Percentiles rank a stretch among this genome's conserved stretches.
These are phyloP conservation scores for Potorous gilbertii DNA, from an alignment of 2,797 vertebrate species.

Conservation along the genomic window DNA sequence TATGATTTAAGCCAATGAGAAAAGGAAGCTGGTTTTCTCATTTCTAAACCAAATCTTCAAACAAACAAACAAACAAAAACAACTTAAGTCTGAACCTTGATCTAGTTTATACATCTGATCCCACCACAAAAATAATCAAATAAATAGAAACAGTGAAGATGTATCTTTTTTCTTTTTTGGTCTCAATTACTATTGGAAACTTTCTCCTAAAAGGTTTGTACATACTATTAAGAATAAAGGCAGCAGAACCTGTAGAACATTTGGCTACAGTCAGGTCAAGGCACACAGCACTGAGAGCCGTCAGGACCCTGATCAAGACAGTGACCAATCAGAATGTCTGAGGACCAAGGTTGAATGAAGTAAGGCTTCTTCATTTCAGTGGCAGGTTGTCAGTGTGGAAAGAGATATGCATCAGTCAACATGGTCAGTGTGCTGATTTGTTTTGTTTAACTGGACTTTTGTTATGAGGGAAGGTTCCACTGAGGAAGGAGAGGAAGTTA, in stretches of 20 bases:
- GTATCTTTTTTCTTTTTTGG: neutral
- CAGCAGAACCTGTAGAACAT: neutral
- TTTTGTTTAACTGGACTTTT: neutral
- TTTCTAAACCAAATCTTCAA: conserved; percentile 28
- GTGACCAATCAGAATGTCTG: neutral
- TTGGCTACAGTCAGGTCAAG: neutral
- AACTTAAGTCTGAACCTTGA: conserved; percentile 1
- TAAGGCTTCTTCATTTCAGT: neutral
- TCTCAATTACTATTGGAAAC: neutral
- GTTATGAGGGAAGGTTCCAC: neutral
- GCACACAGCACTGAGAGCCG: neutral
- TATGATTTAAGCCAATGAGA: conserved; percentile 19
- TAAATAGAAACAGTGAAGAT: neutral
- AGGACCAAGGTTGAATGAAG: neutral
- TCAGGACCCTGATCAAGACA: neutral
- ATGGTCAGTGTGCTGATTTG: neutral
- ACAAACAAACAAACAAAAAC: neutral
- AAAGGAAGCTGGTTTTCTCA: rapidly evolving
- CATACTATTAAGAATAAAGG: neutral
- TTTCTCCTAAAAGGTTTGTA: neutral
- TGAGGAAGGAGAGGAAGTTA: neutral
- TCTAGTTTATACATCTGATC: neutral
- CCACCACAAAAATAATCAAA: neutral
- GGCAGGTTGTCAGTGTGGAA: neutral
- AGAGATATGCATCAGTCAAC: neutral